Percentiles rank a stretch among this genome's conserved stretches.
Conservation (phyloP, 2,113 vertebrate species). For the Menura novaehollandiae region DNA sequence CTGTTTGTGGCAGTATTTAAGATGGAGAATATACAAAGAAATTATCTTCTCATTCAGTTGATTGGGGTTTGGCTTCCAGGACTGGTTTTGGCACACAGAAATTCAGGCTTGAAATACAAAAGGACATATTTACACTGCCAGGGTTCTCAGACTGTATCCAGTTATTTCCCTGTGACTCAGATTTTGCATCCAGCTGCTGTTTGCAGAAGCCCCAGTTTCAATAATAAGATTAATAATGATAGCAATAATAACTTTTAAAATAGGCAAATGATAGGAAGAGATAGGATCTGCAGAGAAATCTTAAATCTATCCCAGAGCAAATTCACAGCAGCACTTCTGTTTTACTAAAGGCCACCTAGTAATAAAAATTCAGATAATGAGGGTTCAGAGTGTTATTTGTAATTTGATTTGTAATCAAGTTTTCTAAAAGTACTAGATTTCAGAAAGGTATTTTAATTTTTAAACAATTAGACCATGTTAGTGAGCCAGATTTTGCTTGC, state of each 20-base stretch:
- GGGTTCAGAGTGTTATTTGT: neutral
- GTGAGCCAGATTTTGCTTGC: neutral
- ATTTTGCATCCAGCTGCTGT: neutral
- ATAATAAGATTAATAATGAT: neutral
- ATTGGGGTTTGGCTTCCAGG: neutral
- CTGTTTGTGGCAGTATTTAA: neutral
- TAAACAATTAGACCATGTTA: neutral
- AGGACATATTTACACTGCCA: neutral
- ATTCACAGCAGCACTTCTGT: neutral
- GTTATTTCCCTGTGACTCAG: neutral
- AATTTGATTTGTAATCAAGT: neutral
- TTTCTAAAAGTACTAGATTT: neutral
- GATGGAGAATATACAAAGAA: neutral
- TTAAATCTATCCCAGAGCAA: neutral
- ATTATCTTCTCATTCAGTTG: neutral
- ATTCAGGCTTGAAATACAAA: neutral
- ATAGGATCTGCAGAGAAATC: neutral
- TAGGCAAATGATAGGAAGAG: neutral
- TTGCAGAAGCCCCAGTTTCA: neutral
- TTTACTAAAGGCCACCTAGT: neutral
- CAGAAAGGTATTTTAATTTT: neutral
- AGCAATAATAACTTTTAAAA: neutral
- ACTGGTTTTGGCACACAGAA: neutral
- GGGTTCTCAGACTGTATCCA: neutral
- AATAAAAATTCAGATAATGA: neutral